These are phyloP conservation scores for Clarias magur DNA, from an alignment of 2,113 vertebrate species.

Conservation along the genomic window DNA sequence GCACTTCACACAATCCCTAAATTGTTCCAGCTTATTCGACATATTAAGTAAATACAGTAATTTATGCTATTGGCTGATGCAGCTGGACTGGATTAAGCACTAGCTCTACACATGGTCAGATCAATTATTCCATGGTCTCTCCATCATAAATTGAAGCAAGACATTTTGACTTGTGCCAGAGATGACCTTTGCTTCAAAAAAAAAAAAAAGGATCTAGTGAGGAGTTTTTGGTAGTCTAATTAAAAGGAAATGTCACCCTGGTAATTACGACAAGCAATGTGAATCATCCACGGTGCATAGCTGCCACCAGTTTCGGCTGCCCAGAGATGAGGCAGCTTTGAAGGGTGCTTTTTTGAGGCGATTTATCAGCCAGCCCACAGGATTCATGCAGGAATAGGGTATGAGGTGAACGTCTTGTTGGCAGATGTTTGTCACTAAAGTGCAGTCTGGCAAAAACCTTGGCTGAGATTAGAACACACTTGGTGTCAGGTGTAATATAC, in stretches of 20 bases:
- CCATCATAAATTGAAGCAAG: conserved; percentile 50
- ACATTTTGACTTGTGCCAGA: conserved; percentile 65
- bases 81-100: conserved; percentile 38
- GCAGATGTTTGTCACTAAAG: conserved; percentile 34
- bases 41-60: conserved; percentile 46
- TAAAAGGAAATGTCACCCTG: conserved; percentile 77
- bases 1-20: background rate
- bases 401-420: conserved; percentile 1
- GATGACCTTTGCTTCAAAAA: conserved; percentile 72
- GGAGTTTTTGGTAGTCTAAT: conserved; percentile 75
- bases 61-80: conserved; percentile 54
- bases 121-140: conserved; percentile 38
- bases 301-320: conserved; percentile 40
- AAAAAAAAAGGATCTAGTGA: conserved; percentile 45
- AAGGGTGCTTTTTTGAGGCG: conserved; percentile 45
- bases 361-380: conserved; percentile 35
- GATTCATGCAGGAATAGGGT: conserved; percentile 13
- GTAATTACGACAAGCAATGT: conserved; percentile 71
- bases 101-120: conserved; percentile 54
- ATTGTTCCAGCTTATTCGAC: conserved; percentile 18
- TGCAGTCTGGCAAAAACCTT: conserved; percentile 16
- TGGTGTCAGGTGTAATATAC: conserved; percentile 27
- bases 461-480: conserved; percentile 25
- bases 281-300: conserved; percentile 62
- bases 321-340: conserved; percentile 60